Evolutionary conservation across 2,888 invertebrate species (phyloP).

Genomic region (Agonopterix alstromeriana): DNA sequence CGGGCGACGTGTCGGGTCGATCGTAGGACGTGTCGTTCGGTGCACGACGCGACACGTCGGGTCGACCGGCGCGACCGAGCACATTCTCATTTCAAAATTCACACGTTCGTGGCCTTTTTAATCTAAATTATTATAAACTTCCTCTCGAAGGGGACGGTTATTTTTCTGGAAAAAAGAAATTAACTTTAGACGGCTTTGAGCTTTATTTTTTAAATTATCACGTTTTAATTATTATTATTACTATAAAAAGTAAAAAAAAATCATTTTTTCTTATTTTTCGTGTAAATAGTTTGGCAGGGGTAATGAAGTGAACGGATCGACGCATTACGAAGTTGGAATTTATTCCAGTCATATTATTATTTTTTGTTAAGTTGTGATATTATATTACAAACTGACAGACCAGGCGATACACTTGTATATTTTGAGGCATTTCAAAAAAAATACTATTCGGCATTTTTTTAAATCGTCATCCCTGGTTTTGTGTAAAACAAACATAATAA

Average conservation of each 20-base stretch:
- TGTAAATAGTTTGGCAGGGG: slow-evolving; percentile 31
- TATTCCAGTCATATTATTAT: slow-evolving; percentile 10
- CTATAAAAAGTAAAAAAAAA: no score
- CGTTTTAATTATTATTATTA: no score
- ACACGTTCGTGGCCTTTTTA: slow-evolving; percentile 44
- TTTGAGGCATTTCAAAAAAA: neutral
- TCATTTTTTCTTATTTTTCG: slow-evolving; percentile 17
- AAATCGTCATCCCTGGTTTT: no score
- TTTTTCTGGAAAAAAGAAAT: slow-evolving; percentile 3
- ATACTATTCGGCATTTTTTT: no score
- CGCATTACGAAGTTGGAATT: slow-evolving; percentile 10
- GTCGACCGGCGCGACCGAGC: slow-evolving; percentile 11
- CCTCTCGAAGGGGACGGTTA: slow-evolving; percentile 20
- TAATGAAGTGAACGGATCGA: slow-evolving; percentile 9
- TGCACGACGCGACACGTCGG: slow-evolving; percentile 7
- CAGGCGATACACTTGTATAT: slow-evolving; percentile 12
- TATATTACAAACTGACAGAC: slow-evolving; percentile 9
- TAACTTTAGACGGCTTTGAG: slow-evolving; percentile 37
- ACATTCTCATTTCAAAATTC: slow-evolving; percentile 18
- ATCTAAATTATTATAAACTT: slow-evolving; percentile 25
- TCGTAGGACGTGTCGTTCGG: no score
- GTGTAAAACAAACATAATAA: slow-evolving; percentile 1
- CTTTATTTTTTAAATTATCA: slow-evolving; percentile 28
- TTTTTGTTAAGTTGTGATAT: slow-evolving; percentile 30
- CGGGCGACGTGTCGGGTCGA: no score